Conservation (phyloP, 2,113 vertebrate species). For the Telmatochromis sp. region DNA sequence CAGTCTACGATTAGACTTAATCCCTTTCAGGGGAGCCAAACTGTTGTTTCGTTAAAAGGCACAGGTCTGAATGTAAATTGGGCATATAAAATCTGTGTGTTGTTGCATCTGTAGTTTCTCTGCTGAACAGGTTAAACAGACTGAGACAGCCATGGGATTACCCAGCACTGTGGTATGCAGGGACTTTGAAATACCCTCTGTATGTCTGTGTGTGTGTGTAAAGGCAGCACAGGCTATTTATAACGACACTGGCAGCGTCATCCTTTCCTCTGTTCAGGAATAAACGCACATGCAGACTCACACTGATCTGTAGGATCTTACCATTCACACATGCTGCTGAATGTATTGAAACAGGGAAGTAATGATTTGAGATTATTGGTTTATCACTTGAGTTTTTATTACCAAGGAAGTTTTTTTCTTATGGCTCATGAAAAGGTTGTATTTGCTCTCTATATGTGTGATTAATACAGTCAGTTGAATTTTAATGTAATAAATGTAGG, state of each 20-base stretch:
- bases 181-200: constrained; percentile 20
- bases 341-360: neutral
- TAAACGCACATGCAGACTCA: neutral
- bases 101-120: neutral
- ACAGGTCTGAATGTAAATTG: neutral
- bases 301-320: neutral
- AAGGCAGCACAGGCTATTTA: constrained; percentile 39
- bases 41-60: neutral
- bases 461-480: neutral
- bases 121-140: constrained; percentile 53
- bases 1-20: neutral
- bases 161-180: constrained; percentile 27
- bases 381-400: neutral
- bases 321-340: neutral
- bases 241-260: constrained; percentile 40
- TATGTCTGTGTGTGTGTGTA: neutral
- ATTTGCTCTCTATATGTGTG: neutral
- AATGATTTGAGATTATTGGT: neutral
- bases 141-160: constrained; percentile 35
- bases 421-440: neutral
- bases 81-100: neutral
- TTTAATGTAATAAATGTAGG: neutral
- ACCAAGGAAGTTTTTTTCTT: neutral
- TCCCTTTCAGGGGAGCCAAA: neutral
- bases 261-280: constrained; percentile 49